Evolutionary conservation across 2,888 invertebrate genomes (phyloP).

Genomic region (Achlya flavicornis): DNA sequence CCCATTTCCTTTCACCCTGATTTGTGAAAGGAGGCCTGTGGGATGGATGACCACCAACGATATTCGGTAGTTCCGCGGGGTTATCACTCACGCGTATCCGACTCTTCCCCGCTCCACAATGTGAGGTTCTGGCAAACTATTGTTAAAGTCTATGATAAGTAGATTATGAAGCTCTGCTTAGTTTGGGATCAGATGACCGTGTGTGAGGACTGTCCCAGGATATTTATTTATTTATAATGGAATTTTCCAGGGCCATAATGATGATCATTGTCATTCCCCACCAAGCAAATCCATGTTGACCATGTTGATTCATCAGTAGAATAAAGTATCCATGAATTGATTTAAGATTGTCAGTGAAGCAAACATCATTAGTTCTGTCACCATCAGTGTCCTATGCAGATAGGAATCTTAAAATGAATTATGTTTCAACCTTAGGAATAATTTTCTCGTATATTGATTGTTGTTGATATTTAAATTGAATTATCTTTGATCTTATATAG

Average conservation of each 20-base stretch:
- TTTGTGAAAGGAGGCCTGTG: too few species aligned
- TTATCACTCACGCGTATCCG: too few species aligned
- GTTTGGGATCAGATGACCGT: too few species aligned
- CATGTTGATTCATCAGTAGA: not conserved
- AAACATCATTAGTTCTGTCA: constrained; percentile 16
- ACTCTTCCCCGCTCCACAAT: too few species aligned
- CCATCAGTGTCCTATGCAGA: not conserved
- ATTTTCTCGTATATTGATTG: not conserved
- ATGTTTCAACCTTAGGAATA: constrained; percentile 10
- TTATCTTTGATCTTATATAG: constrained; percentile 7
- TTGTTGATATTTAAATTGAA: constrained; percentile 7
- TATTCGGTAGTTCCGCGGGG: too few species aligned
- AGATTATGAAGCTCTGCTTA: too few species aligned
- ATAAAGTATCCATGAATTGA: not conserved
- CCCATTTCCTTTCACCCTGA: too few species aligned
- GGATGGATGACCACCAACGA: too few species aligned
- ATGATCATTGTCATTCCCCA: constrained; percentile 1
- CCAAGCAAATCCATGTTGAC: not conserved
- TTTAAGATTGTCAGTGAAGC: not conserved
- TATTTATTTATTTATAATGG: too few species aligned
- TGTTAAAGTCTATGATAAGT: too few species aligned
- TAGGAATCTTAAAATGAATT: constrained; percentile 5
- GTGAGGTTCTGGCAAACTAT: too few species aligned
- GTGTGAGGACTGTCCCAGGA: too few species aligned
- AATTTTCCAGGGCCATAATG: not conserved